Conservation (phyloP, 2,888 invertebrate genomes). For the Orthonevra nobilis region DNA sequence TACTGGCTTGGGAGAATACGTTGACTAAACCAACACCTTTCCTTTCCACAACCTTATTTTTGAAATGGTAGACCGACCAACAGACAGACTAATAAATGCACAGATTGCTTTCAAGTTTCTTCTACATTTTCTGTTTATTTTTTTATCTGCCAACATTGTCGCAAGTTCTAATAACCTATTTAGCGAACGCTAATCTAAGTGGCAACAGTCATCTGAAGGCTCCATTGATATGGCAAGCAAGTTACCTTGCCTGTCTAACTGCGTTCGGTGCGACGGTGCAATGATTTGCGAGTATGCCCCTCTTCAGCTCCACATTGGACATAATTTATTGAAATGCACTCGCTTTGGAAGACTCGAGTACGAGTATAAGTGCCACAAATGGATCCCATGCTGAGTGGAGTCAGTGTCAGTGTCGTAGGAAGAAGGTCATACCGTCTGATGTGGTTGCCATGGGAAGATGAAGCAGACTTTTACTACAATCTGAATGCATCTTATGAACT, state of each 20-base stretch:
- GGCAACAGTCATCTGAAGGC: constrained; percentile 3
- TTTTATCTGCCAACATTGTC: constrained; percentile 45
- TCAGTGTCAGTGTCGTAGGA: constrained; percentile 46
- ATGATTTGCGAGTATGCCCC: constrained; percentile 13
- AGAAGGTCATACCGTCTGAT: constrained; percentile 60
- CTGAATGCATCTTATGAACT: constrained; percentile 57
- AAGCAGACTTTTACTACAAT: constrained; percentile 24
- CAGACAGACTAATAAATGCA: background rate
- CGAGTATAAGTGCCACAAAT: no score
- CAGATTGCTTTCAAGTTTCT: no score
- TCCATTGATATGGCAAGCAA: constrained; percentile 20
- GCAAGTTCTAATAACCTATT: constrained; percentile 70
- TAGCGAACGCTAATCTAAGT: constrained; percentile 57
- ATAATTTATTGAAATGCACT: constrained; percentile 64
- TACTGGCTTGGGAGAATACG: no score
- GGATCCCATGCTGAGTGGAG: constrained; percentile 56
- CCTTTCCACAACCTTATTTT: constrained; percentile 31
- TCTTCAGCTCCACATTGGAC: constrained; percentile 26
- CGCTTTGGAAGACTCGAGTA: constrained; percentile 3
- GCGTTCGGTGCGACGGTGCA: constrained; percentile 16
- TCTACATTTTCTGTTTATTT: no score
- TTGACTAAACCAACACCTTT: constrained; percentile 41
- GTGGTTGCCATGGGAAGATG: constrained; percentile 21
- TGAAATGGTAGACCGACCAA: constrained; percentile 11
- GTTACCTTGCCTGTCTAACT: constrained; percentile 36